phyloP scores from a whole-genome alignment of 2,113 vertebrate species.

The Prionailurus bengalensis region DNA sequence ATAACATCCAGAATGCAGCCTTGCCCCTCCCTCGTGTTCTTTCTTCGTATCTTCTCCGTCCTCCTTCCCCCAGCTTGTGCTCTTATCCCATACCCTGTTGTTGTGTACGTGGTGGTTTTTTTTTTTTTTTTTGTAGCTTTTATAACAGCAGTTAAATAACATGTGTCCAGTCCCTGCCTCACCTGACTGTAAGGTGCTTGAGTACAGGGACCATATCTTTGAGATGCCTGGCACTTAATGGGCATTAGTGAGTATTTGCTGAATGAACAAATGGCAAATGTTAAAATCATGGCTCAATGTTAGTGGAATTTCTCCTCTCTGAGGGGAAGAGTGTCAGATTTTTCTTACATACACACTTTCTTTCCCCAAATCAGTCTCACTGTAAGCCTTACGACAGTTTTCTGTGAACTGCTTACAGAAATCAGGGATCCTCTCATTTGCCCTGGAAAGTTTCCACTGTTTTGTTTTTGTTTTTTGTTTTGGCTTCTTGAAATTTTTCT shows the following conservation, averaged over 20 bases:
- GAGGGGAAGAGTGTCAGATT: neutral
- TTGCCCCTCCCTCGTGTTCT: neutral
- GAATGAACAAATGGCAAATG: neutral
- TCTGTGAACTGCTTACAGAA: neutral
- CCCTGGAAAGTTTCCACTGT: neutral
- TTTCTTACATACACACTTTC: neutral
- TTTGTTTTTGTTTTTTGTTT: neutral
- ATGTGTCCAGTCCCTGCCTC: neutral
- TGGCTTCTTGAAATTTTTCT: constrained; percentile 41
- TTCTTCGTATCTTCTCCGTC: neutral
- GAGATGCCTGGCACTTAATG: neutral
- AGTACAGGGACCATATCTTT: neutral
- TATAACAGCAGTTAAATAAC: neutral
- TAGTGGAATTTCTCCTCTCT: neutral
- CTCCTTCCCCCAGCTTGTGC: neutral
- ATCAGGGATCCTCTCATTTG: neutral
- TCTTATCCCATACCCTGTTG: neutral
- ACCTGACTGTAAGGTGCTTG: neutral
- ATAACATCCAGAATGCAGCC: neutral
- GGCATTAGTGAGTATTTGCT: neutral
- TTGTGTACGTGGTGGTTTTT: too few species aligned
- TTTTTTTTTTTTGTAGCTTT: neutral
- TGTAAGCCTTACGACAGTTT: neutral
- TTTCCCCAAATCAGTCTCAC: neutral
- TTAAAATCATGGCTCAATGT: neutral